These are phyloP conservation scores for Plutomurus gul DNA, from an alignment of 1,140 invertebrate species.

Conservation along the genomic window DNA sequence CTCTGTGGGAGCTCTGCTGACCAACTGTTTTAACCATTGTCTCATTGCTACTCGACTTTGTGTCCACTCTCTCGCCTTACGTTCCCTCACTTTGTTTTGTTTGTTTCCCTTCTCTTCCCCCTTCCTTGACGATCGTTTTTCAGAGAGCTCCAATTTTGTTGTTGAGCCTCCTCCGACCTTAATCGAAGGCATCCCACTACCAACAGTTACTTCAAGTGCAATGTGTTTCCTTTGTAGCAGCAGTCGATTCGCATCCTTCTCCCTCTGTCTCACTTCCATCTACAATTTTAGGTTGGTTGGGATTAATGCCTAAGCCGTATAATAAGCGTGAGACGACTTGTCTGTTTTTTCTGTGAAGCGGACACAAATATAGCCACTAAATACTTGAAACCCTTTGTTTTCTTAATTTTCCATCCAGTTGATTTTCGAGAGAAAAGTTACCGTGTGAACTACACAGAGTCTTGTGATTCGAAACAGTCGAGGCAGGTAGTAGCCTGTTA, in stretches of 20 bases:
- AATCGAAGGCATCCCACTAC: no score
- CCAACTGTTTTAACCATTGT: constrained; percentile 15
- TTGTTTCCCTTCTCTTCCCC: neutral
- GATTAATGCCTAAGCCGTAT: neutral
- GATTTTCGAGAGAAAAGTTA: neutral
- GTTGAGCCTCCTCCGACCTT: no score
- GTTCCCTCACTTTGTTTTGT: neutral
- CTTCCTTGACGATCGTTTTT: neutral
- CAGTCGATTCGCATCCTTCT: no score
- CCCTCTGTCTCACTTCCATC: neutral
- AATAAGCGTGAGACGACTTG: constrained; percentile 12
- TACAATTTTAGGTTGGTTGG: neutral
- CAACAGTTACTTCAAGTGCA: neutral
- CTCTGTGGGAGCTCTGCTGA: constrained; percentile 16
- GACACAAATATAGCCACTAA: neutral
- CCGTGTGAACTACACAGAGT: neutral
- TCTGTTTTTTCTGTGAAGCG: neutral
- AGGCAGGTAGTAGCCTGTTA: no score
- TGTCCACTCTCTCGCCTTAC: neutral
- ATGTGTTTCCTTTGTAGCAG: no score
- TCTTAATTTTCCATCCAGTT: neutral
- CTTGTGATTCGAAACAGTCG: neutral
- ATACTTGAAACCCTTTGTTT: neutral
- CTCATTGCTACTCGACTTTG: no score
- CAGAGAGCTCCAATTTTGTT: neutral